phyloP scores from a whole-genome alignment of 2,113 vertebrate species.

The Aldabrachelys gigantea region DNA sequence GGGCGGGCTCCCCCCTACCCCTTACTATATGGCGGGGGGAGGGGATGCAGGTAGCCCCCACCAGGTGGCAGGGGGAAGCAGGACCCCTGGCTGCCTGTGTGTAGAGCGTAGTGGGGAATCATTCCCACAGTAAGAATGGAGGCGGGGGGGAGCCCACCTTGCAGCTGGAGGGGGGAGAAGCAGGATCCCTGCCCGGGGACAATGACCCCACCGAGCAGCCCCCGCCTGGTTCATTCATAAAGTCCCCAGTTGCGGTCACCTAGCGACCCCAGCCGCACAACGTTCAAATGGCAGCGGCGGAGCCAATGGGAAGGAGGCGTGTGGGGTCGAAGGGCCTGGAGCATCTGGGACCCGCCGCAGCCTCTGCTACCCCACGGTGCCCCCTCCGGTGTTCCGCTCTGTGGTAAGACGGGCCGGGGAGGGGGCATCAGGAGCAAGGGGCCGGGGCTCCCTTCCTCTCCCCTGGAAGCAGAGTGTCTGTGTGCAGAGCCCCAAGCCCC shows the following conservation, averaged over 20 bases:
- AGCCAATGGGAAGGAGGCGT: slow-evolving; percentile 56
- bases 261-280: slow-evolving; percentile 52
- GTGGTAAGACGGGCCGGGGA: background rate
- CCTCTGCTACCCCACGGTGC: background rate
- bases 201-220: background rate
- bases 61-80: background rate
- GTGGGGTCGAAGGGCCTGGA: background rate
- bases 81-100: background rate
- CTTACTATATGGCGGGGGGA: background rate
- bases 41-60: background rate
- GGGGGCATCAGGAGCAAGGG: background rate
- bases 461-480: background rate
- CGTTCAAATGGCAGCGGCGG: slow-evolving; percentile 65
- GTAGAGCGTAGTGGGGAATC: too few species aligned
- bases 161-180: background rate
- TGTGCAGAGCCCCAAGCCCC: background rate
- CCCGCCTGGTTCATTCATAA: background rate
- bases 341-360: background rate
- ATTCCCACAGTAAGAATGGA: too few species aligned
- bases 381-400: background rate
- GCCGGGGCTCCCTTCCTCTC: background rate
- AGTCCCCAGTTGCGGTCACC: slow-evolving; percentile 12
- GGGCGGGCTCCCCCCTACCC: too few species aligned
- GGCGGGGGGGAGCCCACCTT: background rate
- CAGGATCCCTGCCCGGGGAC: too few species aligned